Percentiles rank a stretch among this genome's conserved stretches.
phyloP scores from a whole-genome alignment of 2,113 vertebrate species.

The Triplophysa rosa region DNA sequence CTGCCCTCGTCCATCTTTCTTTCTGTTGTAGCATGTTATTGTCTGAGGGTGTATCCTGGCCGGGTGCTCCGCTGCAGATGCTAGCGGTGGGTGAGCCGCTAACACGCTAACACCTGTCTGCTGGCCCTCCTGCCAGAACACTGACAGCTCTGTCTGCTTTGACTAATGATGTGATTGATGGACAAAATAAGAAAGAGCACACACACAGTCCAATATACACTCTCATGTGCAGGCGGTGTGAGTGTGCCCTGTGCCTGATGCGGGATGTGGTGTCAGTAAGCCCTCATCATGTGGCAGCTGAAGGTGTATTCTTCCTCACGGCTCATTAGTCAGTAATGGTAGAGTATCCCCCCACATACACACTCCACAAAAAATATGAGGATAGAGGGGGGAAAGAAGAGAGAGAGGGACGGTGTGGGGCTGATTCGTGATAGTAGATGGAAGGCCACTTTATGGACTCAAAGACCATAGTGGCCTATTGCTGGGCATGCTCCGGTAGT shows the following conservation, averaged over 20 bases:
- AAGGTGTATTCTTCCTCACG: conserved; percentile 90
- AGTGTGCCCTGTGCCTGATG: conserved; percentile 75
- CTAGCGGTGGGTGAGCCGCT: conserved; percentile 76
- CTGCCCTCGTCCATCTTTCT: conserved; percentile 1
- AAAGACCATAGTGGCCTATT: conserved; percentile 67
- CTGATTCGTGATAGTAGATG: conserved; percentile 89
- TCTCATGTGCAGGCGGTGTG: conserved; percentile 45
- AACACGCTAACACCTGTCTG: conserved; percentile 84
- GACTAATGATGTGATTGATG: conserved; percentile 94
- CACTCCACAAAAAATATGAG: conserved; percentile 30
- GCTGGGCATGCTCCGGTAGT: conserved; percentile 18
- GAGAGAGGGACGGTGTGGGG: conserved; percentile 42
- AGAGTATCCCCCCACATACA: conserved; percentile 63
- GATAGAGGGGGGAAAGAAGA: neutral
- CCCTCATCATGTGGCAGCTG: conserved; percentile 88
- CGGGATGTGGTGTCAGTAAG: conserved; percentile 80
- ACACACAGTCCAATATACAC: conserved; percentile 70
- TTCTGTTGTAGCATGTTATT: conserved; percentile 58
- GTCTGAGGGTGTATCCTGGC: conserved; percentile 75
- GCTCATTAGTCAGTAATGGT: conserved; percentile 93
- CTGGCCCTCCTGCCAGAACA: conserved; percentile 80
- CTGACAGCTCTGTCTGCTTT: conserved; percentile 87
- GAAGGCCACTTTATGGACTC: conserved; percentile 86
- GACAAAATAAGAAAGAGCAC: conserved; percentile 85
- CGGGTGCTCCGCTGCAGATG: conserved; percentile 71